A percentile compares a stretch with the other conserved stretches of the same genome.
Conservation (phyloP, 1,140 invertebrate genomes). For the Drosophila saltans region DNA sequence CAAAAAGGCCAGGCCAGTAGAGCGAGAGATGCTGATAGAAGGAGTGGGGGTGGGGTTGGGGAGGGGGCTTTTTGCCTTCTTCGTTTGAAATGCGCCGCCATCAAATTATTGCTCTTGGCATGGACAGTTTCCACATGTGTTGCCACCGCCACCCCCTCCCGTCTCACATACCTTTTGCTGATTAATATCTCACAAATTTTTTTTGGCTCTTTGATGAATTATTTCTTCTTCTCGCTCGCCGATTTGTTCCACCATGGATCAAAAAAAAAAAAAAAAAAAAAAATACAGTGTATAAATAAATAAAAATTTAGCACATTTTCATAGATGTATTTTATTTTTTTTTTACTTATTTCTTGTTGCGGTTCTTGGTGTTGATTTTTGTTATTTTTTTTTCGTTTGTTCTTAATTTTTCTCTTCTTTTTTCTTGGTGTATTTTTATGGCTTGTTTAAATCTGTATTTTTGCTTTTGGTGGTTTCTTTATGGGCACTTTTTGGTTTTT, state of each 20-base stretch:
- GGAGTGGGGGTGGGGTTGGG: neutral
- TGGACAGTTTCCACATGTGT: constrained; percentile 69
- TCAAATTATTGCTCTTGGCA: constrained; percentile 72
- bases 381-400: constrained; percentile 7
- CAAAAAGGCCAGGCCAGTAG: constrained; percentile 42
- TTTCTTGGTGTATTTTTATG: constrained; percentile 68
- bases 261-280: constrained; percentile 23
- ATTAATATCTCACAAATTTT: constrained; percentile 76
- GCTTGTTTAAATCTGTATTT: constrained; percentile 56
- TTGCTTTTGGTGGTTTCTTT: constrained; percentile 21
- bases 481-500: constrained; percentile 4
- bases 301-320: constrained; percentile 68
- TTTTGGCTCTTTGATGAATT: constrained; percentile 73
- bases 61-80: neutral
- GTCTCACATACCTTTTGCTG: constrained; percentile 25
- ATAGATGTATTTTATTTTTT: constrained; percentile 35
- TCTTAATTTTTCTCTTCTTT: constrained; percentile 16
- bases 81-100: constrained; percentile 68
- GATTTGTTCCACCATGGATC: constrained; percentile 51
- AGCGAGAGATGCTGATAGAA: neutral
- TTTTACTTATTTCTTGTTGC: constrained; percentile 58
- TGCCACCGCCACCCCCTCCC: neutral
- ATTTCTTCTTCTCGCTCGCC: constrained; percentile 58
- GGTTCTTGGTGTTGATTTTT: constrained; percentile 49
- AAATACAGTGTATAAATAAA: constrained; percentile 54